A percentile compares a stretch with the other conserved stretches of the same genome.
phyloP scores from a whole-genome alignment of 2,888 invertebrate species.

The Omphaloscelis lunosa region DNA sequence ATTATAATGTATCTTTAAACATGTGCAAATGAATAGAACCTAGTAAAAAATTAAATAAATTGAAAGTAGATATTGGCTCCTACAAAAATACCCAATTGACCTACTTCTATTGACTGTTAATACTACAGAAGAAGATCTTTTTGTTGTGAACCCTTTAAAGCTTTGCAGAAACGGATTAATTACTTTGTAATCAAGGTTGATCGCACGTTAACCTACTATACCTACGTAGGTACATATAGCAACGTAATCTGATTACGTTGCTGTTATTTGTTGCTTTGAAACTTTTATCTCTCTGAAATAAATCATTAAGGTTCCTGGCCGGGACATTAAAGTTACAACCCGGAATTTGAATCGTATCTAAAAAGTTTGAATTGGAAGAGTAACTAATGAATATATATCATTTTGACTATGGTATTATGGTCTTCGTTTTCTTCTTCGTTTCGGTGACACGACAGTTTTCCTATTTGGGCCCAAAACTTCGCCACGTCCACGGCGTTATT shows the following conservation, averaged over 20 bases:
- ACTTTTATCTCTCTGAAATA: conserved; percentile 22
- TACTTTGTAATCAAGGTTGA: conserved; percentile 24
- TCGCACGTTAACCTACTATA: conserved; percentile 9
- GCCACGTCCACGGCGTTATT: neutral
- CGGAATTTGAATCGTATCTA: conserved; percentile 6
- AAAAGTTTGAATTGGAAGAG: conserved; percentile 23
- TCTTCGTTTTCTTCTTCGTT: neutral
- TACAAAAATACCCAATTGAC: neutral
- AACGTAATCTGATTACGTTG: conserved; percentile 7
- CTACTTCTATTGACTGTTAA: neutral
- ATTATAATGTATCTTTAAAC: too few relatives aligned
- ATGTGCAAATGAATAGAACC: too few relatives aligned
- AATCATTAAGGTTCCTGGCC: neutral
- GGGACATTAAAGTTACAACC: conserved; percentile 9
- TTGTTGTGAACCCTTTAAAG: conserved; percentile 9
- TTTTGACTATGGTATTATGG: neutral
- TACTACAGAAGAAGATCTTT: neutral
- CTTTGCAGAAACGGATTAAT: conserved; percentile 15
- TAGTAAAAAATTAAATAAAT: too few relatives aligned
- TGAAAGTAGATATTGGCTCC: too few relatives aligned
- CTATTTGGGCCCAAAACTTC: neutral
- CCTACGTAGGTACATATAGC: neutral
- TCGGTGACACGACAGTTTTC: neutral
- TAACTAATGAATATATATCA: neutral
- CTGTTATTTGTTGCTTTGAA: conserved; percentile 17